Evolutionary conservation across 2,888 invertebrate genomes (phyloP).

Genomic region (Argyra leucocephala): DNA sequence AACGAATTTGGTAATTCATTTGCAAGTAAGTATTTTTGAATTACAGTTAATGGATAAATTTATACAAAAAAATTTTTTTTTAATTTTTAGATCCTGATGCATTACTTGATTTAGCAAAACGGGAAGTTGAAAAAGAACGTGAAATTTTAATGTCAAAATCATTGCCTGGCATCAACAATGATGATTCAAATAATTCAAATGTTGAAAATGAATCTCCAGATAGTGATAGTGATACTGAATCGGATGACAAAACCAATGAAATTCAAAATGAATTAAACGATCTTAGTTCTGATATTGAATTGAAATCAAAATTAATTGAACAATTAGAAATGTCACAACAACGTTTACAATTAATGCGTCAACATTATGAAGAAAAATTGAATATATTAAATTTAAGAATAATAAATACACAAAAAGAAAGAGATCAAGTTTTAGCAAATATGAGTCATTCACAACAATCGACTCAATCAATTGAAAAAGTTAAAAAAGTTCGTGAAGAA

Average conservation of each 20-base stretch:
- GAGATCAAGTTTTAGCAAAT: slow-evolving; percentile 72
- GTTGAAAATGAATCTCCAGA: slow-evolving; percentile 49
- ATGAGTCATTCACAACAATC: slow-evolving; percentile 33
- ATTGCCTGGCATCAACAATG: slow-evolving; percentile 44
- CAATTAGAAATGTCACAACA: slow-evolving; percentile 85
- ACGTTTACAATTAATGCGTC: slow-evolving; percentile 70
- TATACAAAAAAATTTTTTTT: slow-evolving; percentile 19
- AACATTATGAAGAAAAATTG: slow-evolving; percentile 88
- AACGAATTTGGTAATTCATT: slow-evolving; percentile 21
- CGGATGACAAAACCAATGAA: slow-evolving; percentile 51
- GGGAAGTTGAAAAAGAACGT: slow-evolving; percentile 62
- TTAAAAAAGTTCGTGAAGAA: slow-evolving; percentile 74
- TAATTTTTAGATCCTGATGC: slow-evolving; percentile 39
- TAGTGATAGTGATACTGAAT: slow-evolving; percentile 52
- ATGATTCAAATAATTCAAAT: slow-evolving; percentile 50
- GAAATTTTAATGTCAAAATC: slow-evolving; percentile 42
- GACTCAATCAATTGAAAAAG: slow-evolving; percentile 48
- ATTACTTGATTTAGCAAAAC: slow-evolving; percentile 68
- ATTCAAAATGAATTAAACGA: slow-evolving; percentile 76
- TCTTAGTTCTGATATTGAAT: slow-evolving; percentile 85
- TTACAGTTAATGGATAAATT: slow-evolving; percentile 18
- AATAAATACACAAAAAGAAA: slow-evolving; percentile 77
- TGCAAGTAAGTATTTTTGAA: slow-evolving; percentile 20
- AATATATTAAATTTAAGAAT: slow-evolving; percentile 75
- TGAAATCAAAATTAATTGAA: slow-evolving; percentile 88